These are phyloP conservation scores for Drosophila pseudoobscura DNA, from an alignment of 1,140 invertebrate genomes.

Conservation along the genomic window DNA sequence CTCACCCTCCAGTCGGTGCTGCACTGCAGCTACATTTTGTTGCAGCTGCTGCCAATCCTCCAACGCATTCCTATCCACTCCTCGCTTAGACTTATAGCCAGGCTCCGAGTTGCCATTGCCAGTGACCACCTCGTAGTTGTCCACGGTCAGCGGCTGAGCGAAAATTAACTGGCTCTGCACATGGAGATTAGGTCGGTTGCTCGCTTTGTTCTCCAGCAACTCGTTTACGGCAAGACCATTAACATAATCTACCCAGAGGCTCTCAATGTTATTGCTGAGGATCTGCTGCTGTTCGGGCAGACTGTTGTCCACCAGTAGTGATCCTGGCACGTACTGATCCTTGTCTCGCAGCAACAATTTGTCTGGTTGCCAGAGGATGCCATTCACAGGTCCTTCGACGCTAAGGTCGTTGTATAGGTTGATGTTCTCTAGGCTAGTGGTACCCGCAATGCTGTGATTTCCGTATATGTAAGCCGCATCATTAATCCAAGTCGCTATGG, in stretches of 20 bases:
- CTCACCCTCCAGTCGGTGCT: conserved; percentile 49
- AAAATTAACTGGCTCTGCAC: conserved; percentile 65
- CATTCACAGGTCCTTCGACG: conserved; percentile 66
- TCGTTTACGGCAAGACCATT: conserved; percentile 60
- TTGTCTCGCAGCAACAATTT: conserved; percentile 57
- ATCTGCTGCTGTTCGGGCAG: conserved; percentile 48
- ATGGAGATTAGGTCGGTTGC: conserved; percentile 60
- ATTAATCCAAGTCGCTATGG: conserved; percentile 82
- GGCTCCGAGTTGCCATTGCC: neutral
- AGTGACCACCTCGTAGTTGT: conserved; percentile 47
- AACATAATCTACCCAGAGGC: conserved; percentile 64
- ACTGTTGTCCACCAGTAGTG: conserved; percentile 59
- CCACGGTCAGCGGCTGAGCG: conserved; percentile 57
- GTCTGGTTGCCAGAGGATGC: conserved; percentile 44
- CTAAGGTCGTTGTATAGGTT: conserved; percentile 71
- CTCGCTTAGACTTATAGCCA: conserved; percentile 47
- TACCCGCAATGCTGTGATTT: conserved; percentile 70
- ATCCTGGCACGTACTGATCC: conserved; percentile 52
- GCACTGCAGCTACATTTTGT: conserved; percentile 50
- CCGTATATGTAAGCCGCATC: conserved; percentile 73
- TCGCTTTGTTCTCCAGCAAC: conserved; percentile 60
- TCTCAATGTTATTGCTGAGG: conserved; percentile 63
- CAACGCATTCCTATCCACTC: conserved; percentile 1
- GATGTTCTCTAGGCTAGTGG: conserved; percentile 51
- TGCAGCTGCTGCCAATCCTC: conserved; percentile 37